Evolutionary conservation across 1,140 invertebrate genomes (phyloP).

Genomic region (Microplitis mediator): DNA sequence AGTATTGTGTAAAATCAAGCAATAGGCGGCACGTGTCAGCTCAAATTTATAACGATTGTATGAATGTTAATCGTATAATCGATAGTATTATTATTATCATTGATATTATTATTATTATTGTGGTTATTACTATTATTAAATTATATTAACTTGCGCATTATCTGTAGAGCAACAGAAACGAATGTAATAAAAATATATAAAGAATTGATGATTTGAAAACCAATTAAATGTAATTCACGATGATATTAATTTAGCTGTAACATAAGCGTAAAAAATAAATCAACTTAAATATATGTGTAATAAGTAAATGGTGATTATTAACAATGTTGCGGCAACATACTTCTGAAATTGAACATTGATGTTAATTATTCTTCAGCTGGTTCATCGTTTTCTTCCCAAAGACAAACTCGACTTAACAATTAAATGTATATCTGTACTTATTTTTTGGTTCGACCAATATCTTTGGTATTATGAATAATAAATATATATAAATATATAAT

Average conservation of each 20-base stretch:
- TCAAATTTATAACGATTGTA: constrained; percentile 1
- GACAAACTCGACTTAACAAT: neutral
- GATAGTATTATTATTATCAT: constrained; percentile 1
- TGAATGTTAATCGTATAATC: constrained; percentile 13
- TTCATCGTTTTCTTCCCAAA: neutral
- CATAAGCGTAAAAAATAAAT: neutral
- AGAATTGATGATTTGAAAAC: neutral
- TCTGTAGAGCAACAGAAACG: neutral
- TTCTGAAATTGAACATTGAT: neutral
- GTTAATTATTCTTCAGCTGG: neutral
- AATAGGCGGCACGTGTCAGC: constrained; percentile 9
- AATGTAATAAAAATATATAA: constrained; percentile 5
- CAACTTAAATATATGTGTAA: neutral
- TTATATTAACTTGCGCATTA: constrained; percentile 2
- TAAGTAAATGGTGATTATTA: too few relatives aligned
- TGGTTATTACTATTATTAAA: too few relatives aligned
- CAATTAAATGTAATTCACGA: neutral
- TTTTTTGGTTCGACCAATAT: neutral
- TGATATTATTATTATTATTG: too few relatives aligned
- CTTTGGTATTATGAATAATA: constrained; percentile 3
- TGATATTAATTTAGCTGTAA: neutral
- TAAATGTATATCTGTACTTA: neutral
- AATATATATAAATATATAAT: neutral
- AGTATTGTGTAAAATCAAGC: constrained; percentile 4
- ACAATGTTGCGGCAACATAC: neutral